Conservation (phyloP, 2,797 vertebrate genomes). For the Hemibagrus guttatus region DNA sequence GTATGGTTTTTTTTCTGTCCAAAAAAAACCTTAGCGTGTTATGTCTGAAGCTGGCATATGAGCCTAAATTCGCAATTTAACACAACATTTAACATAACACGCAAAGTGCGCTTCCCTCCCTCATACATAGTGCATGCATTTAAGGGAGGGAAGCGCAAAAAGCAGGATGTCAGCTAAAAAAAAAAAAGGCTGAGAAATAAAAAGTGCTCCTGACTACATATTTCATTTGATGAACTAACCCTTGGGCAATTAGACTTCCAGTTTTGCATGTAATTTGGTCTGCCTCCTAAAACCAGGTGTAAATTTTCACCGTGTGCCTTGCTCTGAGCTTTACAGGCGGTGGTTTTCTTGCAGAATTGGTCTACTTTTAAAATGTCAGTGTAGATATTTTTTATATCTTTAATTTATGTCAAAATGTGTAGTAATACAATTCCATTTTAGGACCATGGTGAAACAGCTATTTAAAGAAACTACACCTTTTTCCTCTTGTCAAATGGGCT, state of each 20-base stretch:
- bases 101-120: background rate
- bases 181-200: background rate
- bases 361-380: background rate
- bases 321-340: background rate
- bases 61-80: slow-evolving; percentile 5
- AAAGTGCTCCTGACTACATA: background rate
- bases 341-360: background rate
- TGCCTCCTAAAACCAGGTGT: background rate
- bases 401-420: background rate
- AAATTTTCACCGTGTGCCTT: background rate
- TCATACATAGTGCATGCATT: background rate
- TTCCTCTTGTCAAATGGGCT: background rate
- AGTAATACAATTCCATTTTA: background rate
- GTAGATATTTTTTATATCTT: background rate
- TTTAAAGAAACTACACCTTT: background rate
- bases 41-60: slow-evolving; percentile 7
- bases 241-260: background rate
- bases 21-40: background rate
- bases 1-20: background rate
- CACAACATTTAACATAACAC: slow-evolving; percentile 17
- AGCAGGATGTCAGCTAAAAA: background rate
- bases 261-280: background rate
- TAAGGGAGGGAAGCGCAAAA: background rate
- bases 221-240: slow-evolving; percentile 11
- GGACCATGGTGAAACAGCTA: background rate